Conservation (phyloP, 1,140 invertebrate genomes). For the Caenorhabditis elegans region WBcel235 BX284605.5:10427001-10427500, state of each 20-base stretch:
- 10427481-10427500: too few species aligned
- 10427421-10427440: background rate
- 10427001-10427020: background rate
- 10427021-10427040: too few species aligned
- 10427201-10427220: background rate
- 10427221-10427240: conserved; percentile 1
- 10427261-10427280: background rate
- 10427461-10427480: too few species aligned
- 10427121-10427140: background rate
- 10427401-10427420: background rate
- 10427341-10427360: background rate
- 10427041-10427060: background rate
- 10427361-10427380: conserved; percentile 5
- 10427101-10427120: background rate
- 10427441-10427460: too few species aligned
- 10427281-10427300: background rate
- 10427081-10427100: background rate
- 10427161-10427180: background rate
- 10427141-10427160: background rate
- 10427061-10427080: background rate
- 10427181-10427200: background rate
- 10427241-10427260: background rate
- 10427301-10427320: conserved; percentile 3
- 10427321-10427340: background rate
- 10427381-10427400: background rate